Percentiles rank a stretch among this genome's conserved stretches.
phyloP scores from a whole-genome alignment of 2,888 invertebrate species.

The Congeria kusceri region DNA sequence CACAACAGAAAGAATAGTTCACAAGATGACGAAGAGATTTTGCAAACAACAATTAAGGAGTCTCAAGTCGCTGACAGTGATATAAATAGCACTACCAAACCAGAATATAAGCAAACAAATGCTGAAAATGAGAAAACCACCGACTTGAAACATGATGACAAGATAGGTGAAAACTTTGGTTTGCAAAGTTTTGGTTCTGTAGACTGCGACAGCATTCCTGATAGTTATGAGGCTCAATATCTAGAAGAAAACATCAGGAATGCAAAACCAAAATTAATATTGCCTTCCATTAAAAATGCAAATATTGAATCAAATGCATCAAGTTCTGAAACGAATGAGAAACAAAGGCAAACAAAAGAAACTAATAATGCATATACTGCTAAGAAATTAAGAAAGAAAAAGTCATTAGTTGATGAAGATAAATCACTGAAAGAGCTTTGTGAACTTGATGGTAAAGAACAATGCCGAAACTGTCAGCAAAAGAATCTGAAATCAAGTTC shows the following conservation, averaged over 20 bases:
- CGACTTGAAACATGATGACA: no score
- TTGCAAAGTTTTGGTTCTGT: slow-evolving; percentile 32
- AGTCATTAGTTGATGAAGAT: slow-evolving; percentile 46
- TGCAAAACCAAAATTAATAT: no score
- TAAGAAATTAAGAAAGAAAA: slow-evolving; percentile 1
- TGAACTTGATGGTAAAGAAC: slow-evolving; percentile 37
- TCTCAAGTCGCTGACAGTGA: background rate
- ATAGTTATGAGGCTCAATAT: slow-evolving; percentile 38
- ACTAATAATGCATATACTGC: background rate
- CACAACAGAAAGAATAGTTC: no score
- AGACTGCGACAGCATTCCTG: slow-evolving; percentile 50
- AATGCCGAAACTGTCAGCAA: background rate
- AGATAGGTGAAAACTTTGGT: slow-evolving; percentile 27
- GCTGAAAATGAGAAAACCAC: no score
- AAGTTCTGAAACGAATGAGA: background rate
- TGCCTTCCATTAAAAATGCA: background rate
- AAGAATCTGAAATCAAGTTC: no score
- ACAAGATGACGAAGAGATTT: no score
- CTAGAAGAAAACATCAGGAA: background rate
- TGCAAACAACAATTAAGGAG: no score
- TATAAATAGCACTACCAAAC: background rate
- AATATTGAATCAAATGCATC: background rate
- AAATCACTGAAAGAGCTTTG: slow-evolving; percentile 48
- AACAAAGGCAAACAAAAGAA: background rate
- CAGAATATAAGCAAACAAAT: no score